Percentiles rank a stretch among this genome's conserved stretches.
Evolutionary conservation across 2,888 invertebrate genomes (phyloP).

Genomic region (Trichopoda pennipes): DNA sequence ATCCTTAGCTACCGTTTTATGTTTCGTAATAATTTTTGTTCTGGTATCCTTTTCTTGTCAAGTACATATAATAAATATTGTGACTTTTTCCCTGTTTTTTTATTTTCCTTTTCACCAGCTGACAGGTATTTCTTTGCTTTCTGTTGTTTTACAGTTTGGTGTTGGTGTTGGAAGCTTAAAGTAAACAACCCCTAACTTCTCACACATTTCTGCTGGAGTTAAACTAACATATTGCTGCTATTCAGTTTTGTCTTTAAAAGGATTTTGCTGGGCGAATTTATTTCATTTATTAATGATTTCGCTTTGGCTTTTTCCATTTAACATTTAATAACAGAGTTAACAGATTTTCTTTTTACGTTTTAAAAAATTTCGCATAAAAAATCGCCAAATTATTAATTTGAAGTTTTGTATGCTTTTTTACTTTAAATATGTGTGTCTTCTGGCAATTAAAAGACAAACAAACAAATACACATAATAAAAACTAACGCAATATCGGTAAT

Average conservation of each 20-base stretch:
- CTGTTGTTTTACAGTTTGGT: conserved; percentile 38
- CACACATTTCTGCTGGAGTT: conserved; percentile 2
- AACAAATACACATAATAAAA: no score
- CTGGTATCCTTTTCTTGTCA: conserved; percentile 26
- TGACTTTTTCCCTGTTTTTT: background rate
- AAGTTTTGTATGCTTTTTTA: no score
- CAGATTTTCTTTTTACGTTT: no score
- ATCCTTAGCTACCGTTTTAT: conserved; percentile 59
- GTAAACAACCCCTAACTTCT: conserved; percentile 26
- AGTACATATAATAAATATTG: conserved; percentile 33
- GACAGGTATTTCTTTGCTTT: conserved; percentile 53
- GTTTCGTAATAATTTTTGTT: conserved; percentile 53
- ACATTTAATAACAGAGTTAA: no score
- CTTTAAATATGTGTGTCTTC: no score
- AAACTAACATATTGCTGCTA: conserved; percentile 38
- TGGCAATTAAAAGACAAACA: no score
- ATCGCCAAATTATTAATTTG: no score
- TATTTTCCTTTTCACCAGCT: conserved; percentile 39
- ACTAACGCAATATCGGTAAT: no score
- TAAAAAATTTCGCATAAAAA: no score
- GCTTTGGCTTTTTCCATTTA: no score
- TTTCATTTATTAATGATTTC: no score
- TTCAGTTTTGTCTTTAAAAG: conserved; percentile 10
- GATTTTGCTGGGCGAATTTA: conserved; percentile 3
- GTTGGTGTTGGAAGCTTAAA: conserved; percentile 8